A percentile compares a stretch with the other conserved stretches of the same genome.
Conservation (phyloP, 1,140 invertebrate genomes). For the Monochamus saltuarius region DNA sequence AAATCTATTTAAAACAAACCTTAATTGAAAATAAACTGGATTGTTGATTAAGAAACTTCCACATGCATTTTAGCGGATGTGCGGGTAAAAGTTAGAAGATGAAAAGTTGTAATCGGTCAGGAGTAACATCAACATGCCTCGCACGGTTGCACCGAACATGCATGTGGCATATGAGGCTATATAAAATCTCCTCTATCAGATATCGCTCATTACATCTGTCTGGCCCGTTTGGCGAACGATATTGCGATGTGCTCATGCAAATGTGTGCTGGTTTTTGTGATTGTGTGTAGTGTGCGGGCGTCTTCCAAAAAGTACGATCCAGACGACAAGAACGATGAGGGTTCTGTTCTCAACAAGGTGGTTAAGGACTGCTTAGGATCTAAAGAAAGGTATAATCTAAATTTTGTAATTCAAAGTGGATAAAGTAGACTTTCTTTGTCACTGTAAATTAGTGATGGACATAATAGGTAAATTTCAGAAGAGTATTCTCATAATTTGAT, state of each 20-base stretch:
- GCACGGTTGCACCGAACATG: slow-evolving; percentile 16
- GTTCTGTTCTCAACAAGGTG: neutral
- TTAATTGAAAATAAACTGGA: no score
- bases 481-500: no score
- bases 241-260: neutral
- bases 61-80: no score
- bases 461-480: no score
- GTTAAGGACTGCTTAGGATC: neutral
- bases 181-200: slow-evolving; percentile 10
- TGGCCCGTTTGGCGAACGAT: neutral
- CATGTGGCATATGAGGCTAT: neutral
- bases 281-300: neutral
- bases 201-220: slow-evolving; percentile 4
- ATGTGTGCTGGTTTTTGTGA: slow-evolving; percentile 3
- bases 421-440: no score
- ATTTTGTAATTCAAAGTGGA: neutral
- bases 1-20: no score
- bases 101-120: no score
- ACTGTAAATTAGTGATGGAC: no score
- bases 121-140: no score
- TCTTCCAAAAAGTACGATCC: neutral
- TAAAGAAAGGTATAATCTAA: neutral
- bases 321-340: neutral
- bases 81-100: no score
- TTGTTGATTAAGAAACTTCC: no score